These are phyloP conservation scores for Gila robusta DNA, from an alignment of 2,797 vertebrate species.

Conservation along the genomic window DNA sequence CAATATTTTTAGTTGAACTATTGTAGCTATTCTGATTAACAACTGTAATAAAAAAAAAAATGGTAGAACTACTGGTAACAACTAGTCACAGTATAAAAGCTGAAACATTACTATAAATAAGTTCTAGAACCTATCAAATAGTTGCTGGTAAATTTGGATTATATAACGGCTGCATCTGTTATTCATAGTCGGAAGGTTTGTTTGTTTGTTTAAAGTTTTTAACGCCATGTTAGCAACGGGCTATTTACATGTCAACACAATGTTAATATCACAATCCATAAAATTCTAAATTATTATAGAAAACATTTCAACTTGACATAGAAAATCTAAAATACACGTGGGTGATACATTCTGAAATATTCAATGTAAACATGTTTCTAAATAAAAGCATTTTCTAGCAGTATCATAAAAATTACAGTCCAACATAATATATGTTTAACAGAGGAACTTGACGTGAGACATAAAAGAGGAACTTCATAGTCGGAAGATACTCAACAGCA, in stretches of 20 bases:
- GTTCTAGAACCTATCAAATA: too few species aligned
- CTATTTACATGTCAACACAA: not conserved
- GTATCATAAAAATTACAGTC: not conserved
- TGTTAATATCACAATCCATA: not conserved
- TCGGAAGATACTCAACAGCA: not conserved
- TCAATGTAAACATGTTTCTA: not conserved
- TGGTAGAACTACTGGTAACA: too few species aligned
- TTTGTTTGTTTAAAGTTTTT: too few species aligned
- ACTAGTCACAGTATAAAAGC: not conserved
- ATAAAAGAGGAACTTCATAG: too few species aligned
- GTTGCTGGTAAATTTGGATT: not conserved
- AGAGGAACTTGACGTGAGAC: too few species aligned
- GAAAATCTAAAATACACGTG: not conserved
- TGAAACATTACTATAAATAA: not conserved
- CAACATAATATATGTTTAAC: not conserved
- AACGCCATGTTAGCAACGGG: too few species aligned
- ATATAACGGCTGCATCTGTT: not conserved
- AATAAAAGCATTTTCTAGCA: not conserved
- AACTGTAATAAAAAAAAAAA: not conserved
- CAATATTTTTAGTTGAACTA: not conserved
- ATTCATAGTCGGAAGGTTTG: too few species aligned
- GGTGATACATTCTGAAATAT: not conserved
- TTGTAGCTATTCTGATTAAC: not conserved
- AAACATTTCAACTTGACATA: not conserved
- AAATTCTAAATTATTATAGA: too few species aligned